These are phyloP conservation scores for Numenius arquata DNA, from an alignment of 2,113 vertebrate species.

Conservation along the genomic window DNA sequence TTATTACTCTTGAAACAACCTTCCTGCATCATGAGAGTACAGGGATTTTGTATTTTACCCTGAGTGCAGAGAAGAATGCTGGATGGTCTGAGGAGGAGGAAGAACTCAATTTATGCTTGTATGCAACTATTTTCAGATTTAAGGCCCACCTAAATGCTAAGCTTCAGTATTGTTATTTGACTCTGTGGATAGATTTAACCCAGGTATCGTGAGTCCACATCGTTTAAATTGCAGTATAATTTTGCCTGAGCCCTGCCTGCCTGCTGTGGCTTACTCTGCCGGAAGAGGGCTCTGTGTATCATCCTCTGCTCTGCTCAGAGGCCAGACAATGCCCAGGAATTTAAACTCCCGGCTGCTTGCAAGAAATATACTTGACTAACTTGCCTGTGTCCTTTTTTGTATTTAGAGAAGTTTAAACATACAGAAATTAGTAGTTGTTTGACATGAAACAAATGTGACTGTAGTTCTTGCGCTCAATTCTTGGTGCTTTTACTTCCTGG, in stretches of 20 bases:
- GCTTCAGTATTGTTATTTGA: not conserved
- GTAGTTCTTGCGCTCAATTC: not conserved
- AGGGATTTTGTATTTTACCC: not conserved
- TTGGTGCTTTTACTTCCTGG: not conserved
- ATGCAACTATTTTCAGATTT: not conserved
- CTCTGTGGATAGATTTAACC: not conserved
- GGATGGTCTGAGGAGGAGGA: not conserved
- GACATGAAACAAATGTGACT: not conserved
- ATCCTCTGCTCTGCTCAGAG: not conserved
- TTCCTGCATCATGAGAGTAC: not conserved
- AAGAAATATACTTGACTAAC: not conserved
- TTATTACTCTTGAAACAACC: not conserved
- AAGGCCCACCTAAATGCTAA: not conserved
- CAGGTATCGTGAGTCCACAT: not conserved
- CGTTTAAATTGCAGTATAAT: not conserved
- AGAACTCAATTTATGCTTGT: accelerated
- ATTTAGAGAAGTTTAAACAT: not conserved
- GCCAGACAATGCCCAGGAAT: not conserved
- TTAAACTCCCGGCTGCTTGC: not conserved
- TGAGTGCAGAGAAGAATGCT: not conserved
- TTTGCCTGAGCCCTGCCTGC: not conserved
- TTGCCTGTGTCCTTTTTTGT: not conserved
- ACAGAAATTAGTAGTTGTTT: not conserved
- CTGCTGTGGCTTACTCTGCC: not conserved
- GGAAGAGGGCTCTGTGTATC: not conserved